These are phyloP conservation scores for Urocolius indicus DNA, from an alignment of 2,113 vertebrate species.

Conservation along the genomic window DNA sequence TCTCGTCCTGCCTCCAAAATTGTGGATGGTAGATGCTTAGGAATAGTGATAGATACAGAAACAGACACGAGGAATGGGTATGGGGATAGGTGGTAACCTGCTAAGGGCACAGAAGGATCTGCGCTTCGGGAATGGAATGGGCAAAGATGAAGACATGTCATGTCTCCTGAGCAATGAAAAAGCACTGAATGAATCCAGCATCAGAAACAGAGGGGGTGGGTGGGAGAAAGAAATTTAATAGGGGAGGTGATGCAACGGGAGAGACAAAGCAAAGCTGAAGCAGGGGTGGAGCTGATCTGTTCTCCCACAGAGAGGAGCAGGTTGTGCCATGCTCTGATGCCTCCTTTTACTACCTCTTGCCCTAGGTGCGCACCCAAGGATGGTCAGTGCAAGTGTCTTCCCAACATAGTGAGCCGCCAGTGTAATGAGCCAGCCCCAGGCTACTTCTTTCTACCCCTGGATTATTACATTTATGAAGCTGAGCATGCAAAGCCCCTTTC, in stretches of 20 bases:
- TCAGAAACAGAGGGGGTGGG: neutral
- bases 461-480: constrained; percentile 90
- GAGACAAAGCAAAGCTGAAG: neutral
- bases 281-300: neutral
- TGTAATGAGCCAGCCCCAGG: constrained; percentile 82
- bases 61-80: neutral
- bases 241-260: neutral
- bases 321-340: neutral
- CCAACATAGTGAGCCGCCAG: constrained; percentile 79
- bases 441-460: constrained; percentile 84
- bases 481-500: constrained; percentile 78
- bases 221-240: neutral
- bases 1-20: neutral
- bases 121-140: neutral
- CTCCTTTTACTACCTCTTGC: neutral
- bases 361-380: constrained; percentile 77
- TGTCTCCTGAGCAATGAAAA: neutral
- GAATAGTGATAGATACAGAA: neutral
- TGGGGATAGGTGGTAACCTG: neutral
- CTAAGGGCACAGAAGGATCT: neutral
- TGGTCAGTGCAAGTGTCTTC: constrained; percentile 85
- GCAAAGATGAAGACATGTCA: neutral
- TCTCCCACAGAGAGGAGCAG: neutral
- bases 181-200: neutral
- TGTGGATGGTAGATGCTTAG: neutral